Evolutionary conservation across 2,888 invertebrate species (phyloP).

Genomic region (Copidosoma aretas): DNA sequence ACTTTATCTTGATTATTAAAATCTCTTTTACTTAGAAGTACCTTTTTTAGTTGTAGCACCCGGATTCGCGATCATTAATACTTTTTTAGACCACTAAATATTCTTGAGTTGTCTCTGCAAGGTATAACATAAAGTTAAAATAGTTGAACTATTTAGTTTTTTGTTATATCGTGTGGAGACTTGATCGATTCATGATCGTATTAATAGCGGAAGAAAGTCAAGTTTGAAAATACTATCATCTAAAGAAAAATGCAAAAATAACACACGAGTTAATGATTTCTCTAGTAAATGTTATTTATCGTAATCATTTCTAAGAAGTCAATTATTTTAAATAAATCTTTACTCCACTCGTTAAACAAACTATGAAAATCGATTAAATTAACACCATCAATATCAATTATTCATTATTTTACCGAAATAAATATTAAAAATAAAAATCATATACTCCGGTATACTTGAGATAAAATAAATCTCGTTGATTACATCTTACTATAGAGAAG

Average conservation of each 20-base stretch:
- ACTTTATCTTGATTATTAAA: too few relatives aligned
- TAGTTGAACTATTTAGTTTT: slow-evolving; percentile 9
- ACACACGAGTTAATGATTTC: not conserved
- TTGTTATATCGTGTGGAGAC: slow-evolving; percentile 26
- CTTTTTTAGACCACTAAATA: slow-evolving; percentile 19
- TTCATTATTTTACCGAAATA: not conserved
- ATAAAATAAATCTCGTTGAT: slow-evolving; percentile 16
- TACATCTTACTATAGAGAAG: slow-evolving; percentile 20
- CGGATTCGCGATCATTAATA: slow-evolving; percentile 4
- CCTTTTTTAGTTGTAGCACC: too few relatives aligned
- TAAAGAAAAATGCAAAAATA: not conserved
- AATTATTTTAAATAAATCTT: slow-evolving; percentile 2
- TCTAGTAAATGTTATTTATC: not conserved
- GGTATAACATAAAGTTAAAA: slow-evolving; percentile 16
- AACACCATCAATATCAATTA: too few relatives aligned
- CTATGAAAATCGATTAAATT: too few relatives aligned
- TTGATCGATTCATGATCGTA: not conserved
- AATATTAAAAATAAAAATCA: slow-evolving; percentile 6
- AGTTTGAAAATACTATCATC: not conserved
- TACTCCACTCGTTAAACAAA: too few relatives aligned
- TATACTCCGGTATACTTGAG: not conserved
- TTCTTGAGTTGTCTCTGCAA: slow-evolving; percentile 11
- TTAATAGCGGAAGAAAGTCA: not conserved
- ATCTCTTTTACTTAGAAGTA: too few relatives aligned
- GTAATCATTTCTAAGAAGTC: slow-evolving; percentile 2